Conservation (phyloP, 2,797 vertebrate species). For the Trachurus trachurus region DNA sequence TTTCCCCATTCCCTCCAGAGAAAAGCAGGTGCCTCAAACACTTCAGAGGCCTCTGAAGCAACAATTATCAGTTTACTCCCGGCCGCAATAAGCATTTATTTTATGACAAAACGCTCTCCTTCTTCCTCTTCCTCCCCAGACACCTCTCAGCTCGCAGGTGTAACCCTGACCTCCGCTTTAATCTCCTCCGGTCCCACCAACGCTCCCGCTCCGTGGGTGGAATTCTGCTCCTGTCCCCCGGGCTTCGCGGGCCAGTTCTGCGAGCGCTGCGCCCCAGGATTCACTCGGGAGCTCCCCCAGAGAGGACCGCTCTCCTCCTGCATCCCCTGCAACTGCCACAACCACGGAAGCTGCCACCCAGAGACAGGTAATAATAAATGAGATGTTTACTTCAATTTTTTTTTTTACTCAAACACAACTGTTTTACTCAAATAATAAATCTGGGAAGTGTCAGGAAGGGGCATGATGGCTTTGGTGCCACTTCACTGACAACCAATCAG, state of each 20-base stretch:
- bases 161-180: slow-evolving; percentile 86
- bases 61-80: slow-evolving; percentile 33
- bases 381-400: background rate
- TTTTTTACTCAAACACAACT: background rate
- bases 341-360: slow-evolving; percentile 91
- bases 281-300: slow-evolving; percentile 84
- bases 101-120: slow-evolving; percentile 23
- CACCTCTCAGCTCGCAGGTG: slow-evolving; percentile 83
- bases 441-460: slow-evolving; percentile 23
- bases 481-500: slow-evolving; percentile 38
- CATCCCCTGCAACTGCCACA: slow-evolving; percentile 91
- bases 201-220: slow-evolving; percentile 89
- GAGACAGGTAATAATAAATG: slow-evolving; percentile 81
- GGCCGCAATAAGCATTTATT: slow-evolving; percentile 4
- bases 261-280: slow-evolving; percentile 88
- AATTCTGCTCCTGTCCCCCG: slow-evolving; percentile 88
- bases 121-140: slow-evolving; percentile 76
- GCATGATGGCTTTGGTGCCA: slow-evolving; percentile 10
- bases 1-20: slow-evolving; percentile 3
- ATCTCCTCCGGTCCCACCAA: slow-evolving; percentile 24
- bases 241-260: slow-evolving; percentile 92
- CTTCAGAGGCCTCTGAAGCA: slow-evolving; percentile 30
- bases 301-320: slow-evolving; percentile 84
- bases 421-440: slow-evolving; percentile 31
- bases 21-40: slow-evolving; percentile 35